Evolutionary conservation across 2,888 invertebrate genomes (phyloP), one percentile per base, ranked within the genome.

Genomic region (Trissolcus japonicus): DNA sequence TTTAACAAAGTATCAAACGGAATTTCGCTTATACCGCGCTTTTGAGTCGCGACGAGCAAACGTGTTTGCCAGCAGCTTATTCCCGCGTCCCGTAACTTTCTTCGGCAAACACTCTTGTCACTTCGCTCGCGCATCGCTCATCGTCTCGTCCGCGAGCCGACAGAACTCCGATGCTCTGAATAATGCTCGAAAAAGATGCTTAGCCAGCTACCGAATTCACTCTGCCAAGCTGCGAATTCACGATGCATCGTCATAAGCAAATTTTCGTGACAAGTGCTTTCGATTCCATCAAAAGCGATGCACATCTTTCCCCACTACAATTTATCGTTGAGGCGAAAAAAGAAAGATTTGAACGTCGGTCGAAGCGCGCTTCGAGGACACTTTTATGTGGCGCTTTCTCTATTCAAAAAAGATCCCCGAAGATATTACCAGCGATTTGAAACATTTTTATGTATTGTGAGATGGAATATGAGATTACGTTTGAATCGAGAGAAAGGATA

Each of bases 21-120:
- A 81, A 82, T 83, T 81, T 78, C 79, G 80, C 81, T 81, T 80
- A 77, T 80, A 81, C 79, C 81, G 78, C 80, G 79, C 67, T 84
- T 84, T 82, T 80, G 71, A 59, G 63, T 40, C 61, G 76, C 75
- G 57, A 75, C 74, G 75, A 79, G 80, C 69, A 67, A 81, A 80
- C 79, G 79, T 82, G 80, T 83, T 84, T 82, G 82, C 80, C 80
- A 72, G 81, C 76, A 71, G 72, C 76, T 76, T 72, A 76, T 76
- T 76, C 71, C 56, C 71, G 76, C 76, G 66, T 71, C 54, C 62
- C 71, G 62, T 67, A 67, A 76, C 72, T 76, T 76, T 76, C 76
- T 76, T 72, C 48, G 57, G 76, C 76, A 76, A 76, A 76, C 76
- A 76, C 76, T 76, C 67, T 66, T 69, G 63, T 43, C 65, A 57